A percentile compares a stretch with the other conserved stretches of the same genome.
phyloP scores from a whole-genome alignment of 2,888 invertebrate species.

The Nephrotoma flavescens region DNA sequence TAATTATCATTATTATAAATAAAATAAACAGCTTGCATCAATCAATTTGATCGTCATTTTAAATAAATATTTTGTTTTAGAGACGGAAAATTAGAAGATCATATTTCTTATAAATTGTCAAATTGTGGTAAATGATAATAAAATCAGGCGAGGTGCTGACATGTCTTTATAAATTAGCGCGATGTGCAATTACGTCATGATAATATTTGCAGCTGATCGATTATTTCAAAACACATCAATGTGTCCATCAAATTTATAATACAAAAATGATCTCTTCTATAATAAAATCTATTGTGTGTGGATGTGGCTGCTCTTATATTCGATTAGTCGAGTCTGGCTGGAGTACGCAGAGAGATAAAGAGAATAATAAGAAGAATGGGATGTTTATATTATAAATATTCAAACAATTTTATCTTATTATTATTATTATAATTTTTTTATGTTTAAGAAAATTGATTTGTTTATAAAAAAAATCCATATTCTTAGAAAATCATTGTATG shows the following conservation, averaged over 20 bases:
- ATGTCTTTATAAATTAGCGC: neutral
- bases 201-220: neutral
- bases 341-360: neutral
- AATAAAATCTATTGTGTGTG: neutral
- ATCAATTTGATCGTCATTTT: neutral
- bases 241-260: neutral
- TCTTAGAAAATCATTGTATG: neutral
- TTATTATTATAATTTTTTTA: neutral
- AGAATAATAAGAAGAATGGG: neutral
- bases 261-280: neutral
- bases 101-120: neutral
- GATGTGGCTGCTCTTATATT: neutral
- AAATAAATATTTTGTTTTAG: neutral
- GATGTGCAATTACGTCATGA: neutral
- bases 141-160: neutral
- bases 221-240: neutral
- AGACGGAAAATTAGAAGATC: neutral
- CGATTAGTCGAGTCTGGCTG: neutral
- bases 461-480: neutral
- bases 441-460: neutral
- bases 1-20: neutral
- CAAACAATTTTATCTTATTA: neutral
- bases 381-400: neutral
- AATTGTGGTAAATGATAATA: neutral
- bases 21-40: slow-evolving; percentile 3